Evolutionary conservation across 2,888 invertebrate species (phyloP).

Genomic region (Pristionchus fissidentatus): DNA sequence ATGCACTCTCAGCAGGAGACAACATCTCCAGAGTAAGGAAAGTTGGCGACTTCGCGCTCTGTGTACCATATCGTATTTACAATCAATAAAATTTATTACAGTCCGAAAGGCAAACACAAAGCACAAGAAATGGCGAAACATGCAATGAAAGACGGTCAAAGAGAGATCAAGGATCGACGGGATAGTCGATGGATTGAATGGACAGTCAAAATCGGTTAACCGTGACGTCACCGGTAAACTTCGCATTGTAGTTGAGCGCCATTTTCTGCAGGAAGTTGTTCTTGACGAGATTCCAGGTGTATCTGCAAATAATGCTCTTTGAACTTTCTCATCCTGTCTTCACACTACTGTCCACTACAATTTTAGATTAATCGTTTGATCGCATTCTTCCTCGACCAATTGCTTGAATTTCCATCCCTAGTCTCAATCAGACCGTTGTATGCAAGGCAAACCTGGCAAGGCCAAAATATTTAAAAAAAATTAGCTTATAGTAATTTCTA

Average conservation of each 20-base stretch:
- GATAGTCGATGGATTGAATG: background rate
- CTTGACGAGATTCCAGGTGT: constrained; percentile 65
- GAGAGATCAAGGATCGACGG: constrained; percentile 32
- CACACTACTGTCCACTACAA: too few species aligned
- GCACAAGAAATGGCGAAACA: background rate
- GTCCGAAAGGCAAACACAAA: background rate
- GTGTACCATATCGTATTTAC: background rate
- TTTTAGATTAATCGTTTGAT: too few species aligned
- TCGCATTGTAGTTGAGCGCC: constrained; percentile 60
- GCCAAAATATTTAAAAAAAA: background rate
- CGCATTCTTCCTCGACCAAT: too few species aligned
- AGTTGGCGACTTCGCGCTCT: too few species aligned
- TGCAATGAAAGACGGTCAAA: background rate
- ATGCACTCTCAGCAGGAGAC: too few species aligned
- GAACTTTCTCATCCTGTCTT: background rate
- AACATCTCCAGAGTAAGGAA: too few species aligned
- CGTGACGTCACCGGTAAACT: constrained; percentile 60
- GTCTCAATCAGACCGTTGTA: too few species aligned
- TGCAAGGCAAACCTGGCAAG: too few species aligned
- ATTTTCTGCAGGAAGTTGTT: constrained; percentile 65
- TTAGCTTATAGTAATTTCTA: background rate
- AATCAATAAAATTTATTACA: constrained; percentile 15
- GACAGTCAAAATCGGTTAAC: constrained; percentile 53
- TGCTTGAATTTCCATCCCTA: too few species aligned
- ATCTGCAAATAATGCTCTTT: constrained; percentile 55